These are phyloP conservation scores for Enteromius fasciolatus DNA, from an alignment of 2,797 vertebrate genomes.

Conservation along the genomic window DNA sequence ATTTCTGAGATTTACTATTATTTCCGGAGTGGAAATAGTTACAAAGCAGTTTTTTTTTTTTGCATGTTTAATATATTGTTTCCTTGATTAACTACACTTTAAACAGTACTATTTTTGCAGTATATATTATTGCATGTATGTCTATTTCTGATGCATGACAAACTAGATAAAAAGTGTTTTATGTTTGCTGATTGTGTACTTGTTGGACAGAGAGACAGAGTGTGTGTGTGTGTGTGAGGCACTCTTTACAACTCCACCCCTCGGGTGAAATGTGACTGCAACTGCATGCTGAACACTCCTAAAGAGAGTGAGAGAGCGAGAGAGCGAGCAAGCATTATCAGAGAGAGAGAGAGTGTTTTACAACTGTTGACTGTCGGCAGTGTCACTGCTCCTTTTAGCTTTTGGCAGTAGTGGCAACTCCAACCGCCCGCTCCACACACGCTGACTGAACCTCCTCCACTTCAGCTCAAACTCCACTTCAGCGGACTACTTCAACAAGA, in stretches of 20 bases:
- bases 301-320: constrained; percentile 41
- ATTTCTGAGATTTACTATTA: not conserved
- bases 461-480: constrained; percentile 40
- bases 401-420: constrained; percentile 64
- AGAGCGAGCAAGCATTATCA: constrained; percentile 36
- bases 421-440: constrained; percentile 56
- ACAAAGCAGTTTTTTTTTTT: not conserved
- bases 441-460: constrained; percentile 27
- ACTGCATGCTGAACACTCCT: constrained; percentile 67
- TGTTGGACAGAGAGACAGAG: not conserved
- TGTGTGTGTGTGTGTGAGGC: constrained; percentile 52
- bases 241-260: constrained; percentile 73
- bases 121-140: not conserved
- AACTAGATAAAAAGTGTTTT: not conserved
- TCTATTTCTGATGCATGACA: not conserved
- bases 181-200: constrained; percentile 15
- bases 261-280: constrained; percentile 71
- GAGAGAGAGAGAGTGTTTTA: constrained; percentile 64
- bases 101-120: not conserved
- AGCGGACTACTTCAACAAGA: constrained; percentile 65
- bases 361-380: constrained; percentile 73
- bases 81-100: not conserved
- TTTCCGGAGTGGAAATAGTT: not conserved
- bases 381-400: constrained; percentile 71
- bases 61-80: not conserved